Evolutionary conservation across 2,797 vertebrate species (phyloP), one percentile per base, ranked within the genome.

Genomic region (Chelmon rostratus): DNA sequence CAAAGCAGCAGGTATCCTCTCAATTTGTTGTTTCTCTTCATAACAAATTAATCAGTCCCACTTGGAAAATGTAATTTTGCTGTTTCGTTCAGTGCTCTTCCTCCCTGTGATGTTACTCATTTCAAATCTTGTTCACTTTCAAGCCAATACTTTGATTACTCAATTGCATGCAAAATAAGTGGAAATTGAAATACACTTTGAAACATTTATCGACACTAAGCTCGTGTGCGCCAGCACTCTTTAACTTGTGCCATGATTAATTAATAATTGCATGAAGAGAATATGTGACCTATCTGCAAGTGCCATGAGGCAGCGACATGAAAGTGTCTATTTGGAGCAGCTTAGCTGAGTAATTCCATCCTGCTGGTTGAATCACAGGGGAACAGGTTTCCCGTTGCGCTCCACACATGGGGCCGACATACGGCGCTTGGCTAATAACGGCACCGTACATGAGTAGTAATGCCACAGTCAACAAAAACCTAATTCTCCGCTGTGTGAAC

Each of bases 1-100:
- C 62, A 95, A 93, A 93, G 94, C 97, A 62, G 96, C 97, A 90
- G 96, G 97, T 97, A 94, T 84, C 73, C 64, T 80, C 77, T 65
- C 62, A 23, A 15, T 87, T 78, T 89, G 78, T 57, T 86, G 35
- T 82, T 79, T 65, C 52, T 73, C 50, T 59, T 87, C 79, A 28
- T 73, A 79, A 71, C 74, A 84, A 85, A 89, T 89, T 25, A 79
- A 86, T 86, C 88, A 82, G 59, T 67, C 83, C 66, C 82, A 84
- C 73, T 76, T 81, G 71, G 67, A 81, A 89, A 91, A 92, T 82
- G 81, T 86, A 79, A 91, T 90, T 92, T 82, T 83, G 81, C 68
- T 61, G 76, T 89, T 82, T 80, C 80, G 76, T 56, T 83, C 46
- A 73, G 63, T 62, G 76, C 73, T 58, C 58, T 35, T 58, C 33